Base-by-base conservation (phyloP, 2,797 vertebrate species). In the Odontamblyopus lacepedii region DNA sequence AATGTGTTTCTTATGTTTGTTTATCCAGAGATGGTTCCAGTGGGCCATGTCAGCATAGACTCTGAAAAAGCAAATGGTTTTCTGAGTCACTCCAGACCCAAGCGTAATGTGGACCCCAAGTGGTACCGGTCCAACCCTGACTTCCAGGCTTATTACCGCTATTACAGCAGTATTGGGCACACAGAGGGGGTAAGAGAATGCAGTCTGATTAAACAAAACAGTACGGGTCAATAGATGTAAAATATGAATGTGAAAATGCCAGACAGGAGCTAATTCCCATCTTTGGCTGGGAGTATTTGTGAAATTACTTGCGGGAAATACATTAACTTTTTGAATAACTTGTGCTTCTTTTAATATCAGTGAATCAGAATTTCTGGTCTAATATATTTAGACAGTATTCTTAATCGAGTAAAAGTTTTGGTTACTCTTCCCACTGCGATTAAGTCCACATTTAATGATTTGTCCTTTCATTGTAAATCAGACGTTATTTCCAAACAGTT, bases 131-230 rank as follows among this genome's bases (percentile, higher is more conserved):
- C 82, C 29, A 91, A 83, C 82, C 95, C 94, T 0, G 94, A 95
- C 81, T 95, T 95, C 85, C 94, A 95, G 91, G 69, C 94, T 9
- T 95, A 94, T 81, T 95, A 95, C 85, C 91, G 92, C 78, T 95
- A 95, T 88, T 95, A 95, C 90, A 95, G 88, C 85, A 95, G 94
- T 87, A 95, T 95, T 13, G 95, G 95, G 35, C 94, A 95, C 92
- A 93, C 90, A 0, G 94, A 95, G 75, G 94, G 94, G 91, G 94
- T 95, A 44, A 91, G 87, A 76, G n/a, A 63, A 35, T 35, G 7
- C 30, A 7, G 29, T 32, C 5, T 32, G 19, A 32, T 8, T 62
- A 6, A 35, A 16, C 2, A 60, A 27, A 30, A 30, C 4, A 15
- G 57, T 29, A 4, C 2, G 27, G 13, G n/a, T 7, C n/a, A 26